Conservation (phyloP, 2,113 vertebrate species). For the Columba janthina region DNA sequence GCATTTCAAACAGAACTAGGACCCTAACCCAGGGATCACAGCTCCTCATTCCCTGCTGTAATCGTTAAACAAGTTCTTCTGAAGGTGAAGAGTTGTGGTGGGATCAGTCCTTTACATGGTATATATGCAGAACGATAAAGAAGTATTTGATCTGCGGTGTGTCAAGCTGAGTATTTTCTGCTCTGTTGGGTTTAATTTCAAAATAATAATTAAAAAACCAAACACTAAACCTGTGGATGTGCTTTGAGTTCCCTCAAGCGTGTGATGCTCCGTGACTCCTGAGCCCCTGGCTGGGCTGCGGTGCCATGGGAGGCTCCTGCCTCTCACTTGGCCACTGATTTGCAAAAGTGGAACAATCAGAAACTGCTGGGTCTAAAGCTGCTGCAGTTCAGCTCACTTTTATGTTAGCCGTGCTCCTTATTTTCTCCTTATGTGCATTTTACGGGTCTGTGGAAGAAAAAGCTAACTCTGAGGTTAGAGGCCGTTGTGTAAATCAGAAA, state of each 20-base stretch:
- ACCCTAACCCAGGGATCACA: not conserved
- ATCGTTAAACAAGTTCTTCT: not conserved
- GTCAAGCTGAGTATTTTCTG: not conserved
- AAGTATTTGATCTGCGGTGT: not conserved
- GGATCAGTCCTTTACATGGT: not conserved
- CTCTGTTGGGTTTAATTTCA: not conserved
- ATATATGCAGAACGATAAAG: rapidly evolving
- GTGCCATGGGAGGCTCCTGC: not conserved
- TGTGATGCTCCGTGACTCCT: not conserved
- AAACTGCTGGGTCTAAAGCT: not conserved
- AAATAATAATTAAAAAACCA: not conserved
- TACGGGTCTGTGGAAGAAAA: not conserved
- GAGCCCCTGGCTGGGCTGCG: not conserved
- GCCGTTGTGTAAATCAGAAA: not conserved
- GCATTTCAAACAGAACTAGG: not conserved
- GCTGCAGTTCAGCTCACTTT: not conserved
- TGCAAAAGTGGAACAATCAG: not conserved
- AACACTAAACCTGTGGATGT: not conserved
- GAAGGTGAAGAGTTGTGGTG: not conserved
- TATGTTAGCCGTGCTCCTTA: not conserved
- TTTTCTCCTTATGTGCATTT: conserved; percentile 23
- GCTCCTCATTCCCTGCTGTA: not conserved
- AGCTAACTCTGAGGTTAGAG: conserved; percentile 10
- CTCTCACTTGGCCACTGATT: not conserved
- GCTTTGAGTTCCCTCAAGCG: not conserved